Evolutionary conservation across 2,113 vertebrate species (phyloP).

Genomic region (Cepphus grylle): DNA sequence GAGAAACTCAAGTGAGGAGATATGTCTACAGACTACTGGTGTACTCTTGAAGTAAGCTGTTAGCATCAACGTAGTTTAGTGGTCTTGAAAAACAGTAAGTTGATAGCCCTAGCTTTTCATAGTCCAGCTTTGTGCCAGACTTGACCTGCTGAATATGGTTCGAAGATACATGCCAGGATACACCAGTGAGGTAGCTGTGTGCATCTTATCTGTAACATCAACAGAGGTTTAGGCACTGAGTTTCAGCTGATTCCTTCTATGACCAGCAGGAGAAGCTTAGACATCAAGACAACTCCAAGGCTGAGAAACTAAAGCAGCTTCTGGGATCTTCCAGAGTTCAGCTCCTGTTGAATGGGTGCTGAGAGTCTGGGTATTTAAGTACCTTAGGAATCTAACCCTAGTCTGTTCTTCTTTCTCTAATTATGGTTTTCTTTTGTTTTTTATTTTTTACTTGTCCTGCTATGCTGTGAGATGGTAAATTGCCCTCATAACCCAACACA

Average conservation of each 20-base stretch:
- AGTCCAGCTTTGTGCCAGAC: background rate
- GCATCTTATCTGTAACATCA: background rate
- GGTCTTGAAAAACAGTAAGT: background rate
- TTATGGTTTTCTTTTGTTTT: background rate
- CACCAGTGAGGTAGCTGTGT: background rate
- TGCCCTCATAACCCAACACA: background rate
- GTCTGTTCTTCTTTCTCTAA: background rate
- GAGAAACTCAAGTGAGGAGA: background rate
- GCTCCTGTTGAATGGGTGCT: background rate
- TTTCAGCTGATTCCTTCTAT: background rate
- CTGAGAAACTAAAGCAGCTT: background rate
- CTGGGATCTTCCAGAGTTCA: background rate
- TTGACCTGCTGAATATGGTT: background rate
- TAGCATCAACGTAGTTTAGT: background rate
- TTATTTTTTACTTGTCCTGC: background rate
- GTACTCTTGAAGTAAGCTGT: background rate
- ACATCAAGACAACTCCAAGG: background rate
- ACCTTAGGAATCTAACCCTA: background rate
- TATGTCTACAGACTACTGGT: background rate
- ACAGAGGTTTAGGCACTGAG: background rate
- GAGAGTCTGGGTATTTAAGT: background rate
- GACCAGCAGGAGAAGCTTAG: background rate
- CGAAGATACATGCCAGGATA: background rate
- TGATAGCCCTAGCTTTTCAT: background rate
- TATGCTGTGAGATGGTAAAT: background rate